These are phyloP conservation scores for Antechinus stuartii DNA, from an alignment of 2,113 vertebrate species.

Conservation along the genomic window DNA sequence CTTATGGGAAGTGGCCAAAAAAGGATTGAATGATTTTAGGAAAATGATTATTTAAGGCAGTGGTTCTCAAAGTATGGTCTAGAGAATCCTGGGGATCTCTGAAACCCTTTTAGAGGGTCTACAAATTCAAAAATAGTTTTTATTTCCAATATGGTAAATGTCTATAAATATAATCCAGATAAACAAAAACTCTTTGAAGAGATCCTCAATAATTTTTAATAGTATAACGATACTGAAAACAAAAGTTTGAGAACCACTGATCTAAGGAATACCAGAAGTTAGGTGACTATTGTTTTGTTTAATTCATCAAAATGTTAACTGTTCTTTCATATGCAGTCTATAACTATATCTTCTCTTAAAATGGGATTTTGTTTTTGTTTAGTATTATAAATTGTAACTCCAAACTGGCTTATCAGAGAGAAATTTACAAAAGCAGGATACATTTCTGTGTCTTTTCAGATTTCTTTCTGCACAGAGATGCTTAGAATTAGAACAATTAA, in stretches of 20 bases:
- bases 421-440: background rate
- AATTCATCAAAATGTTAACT: background rate
- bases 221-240: too few species aligned
- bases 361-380: background rate
- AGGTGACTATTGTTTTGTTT: background rate
- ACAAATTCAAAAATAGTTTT: too few species aligned
- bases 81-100: too few species aligned
- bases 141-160: too few species aligned
- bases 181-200: too few species aligned
- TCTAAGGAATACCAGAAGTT: background rate
- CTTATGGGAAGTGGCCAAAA: background rate
- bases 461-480: too few species aligned
- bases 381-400: background rate
- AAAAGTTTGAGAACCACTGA: too few species aligned
- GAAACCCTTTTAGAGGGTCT: too few species aligned
- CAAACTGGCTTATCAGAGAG: background rate
- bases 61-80: too few species aligned
- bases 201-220: too few species aligned
- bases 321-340: background rate
- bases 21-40: background rate
- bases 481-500: background rate
- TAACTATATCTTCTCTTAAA: background rate
- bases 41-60: background rate
- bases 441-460: background rate
- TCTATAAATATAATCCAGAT: too few species aligned